A percentile compares a stretch with the other conserved stretches of the same genome.
phyloP scores from a whole-genome alignment of 2,113 vertebrate genomes.

The Oreochromis niloticus region DNA sequence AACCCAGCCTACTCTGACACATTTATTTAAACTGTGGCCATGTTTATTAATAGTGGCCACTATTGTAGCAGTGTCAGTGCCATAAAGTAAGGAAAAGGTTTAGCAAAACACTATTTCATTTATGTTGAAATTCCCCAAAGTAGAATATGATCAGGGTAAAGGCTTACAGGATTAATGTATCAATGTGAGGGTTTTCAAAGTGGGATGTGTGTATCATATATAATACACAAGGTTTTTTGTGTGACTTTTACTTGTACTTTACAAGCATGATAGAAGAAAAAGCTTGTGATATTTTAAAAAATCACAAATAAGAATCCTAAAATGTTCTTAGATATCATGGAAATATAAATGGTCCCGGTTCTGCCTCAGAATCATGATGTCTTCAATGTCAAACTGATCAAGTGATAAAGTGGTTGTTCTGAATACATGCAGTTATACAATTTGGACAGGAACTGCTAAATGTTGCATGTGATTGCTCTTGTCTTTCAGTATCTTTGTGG shows the following conservation, averaged over 20 bases:
- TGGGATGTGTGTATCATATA: background rate
- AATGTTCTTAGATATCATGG: background rate
- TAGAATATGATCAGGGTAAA: background rate
- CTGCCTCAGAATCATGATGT: background rate
- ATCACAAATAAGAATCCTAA: background rate
- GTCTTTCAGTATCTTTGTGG: conserved; percentile 85
- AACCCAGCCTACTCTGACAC: background rate
- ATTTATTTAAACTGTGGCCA: background rate
- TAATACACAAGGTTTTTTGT: background rate
- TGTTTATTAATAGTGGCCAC: background rate
- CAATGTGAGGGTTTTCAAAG: background rate
- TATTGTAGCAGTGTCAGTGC: background rate
- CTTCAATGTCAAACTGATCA: background rate
- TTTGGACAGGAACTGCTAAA: background rate
- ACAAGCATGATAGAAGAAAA: background rate
- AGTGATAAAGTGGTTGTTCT: background rate
- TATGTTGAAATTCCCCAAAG: background rate
- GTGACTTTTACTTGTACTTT: background rate
- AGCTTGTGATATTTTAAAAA: background rate
- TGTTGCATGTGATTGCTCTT: background rate
- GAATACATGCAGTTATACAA: background rate
- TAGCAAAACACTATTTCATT: background rate
- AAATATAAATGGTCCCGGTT: background rate
- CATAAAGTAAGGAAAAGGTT: background rate
- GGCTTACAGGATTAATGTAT: background rate